phyloP scores from a whole-genome alignment of 1,140 invertebrate species.

The Gonatopus flavifemur region DNA sequence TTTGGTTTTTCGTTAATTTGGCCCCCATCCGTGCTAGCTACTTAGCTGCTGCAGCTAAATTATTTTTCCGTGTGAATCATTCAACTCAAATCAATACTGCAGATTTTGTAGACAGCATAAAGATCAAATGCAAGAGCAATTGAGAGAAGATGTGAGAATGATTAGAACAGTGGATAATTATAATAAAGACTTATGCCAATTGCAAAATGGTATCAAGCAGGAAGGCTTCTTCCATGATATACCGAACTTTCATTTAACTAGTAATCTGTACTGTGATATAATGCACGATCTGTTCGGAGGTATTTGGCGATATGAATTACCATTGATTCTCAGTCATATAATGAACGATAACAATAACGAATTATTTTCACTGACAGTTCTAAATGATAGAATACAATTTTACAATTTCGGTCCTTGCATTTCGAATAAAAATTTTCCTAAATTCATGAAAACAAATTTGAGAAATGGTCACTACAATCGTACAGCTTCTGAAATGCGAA shows the following conservation, averaged over 20 bases:
- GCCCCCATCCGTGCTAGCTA: no score
- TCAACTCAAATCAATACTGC: conserved; percentile 14
- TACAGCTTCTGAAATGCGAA: conserved; percentile 29
- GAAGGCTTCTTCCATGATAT: conserved; percentile 18
- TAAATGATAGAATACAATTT: conserved; percentile 24
- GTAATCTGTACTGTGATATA: conserved; percentile 17
- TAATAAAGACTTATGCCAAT: conserved; percentile 8
- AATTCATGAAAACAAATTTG: conserved; percentile 16
- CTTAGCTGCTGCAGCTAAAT: no score
- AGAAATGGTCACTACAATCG: no score
- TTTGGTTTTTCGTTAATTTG: no score
- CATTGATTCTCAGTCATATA: no score
- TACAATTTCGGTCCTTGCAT: conserved; percentile 16
- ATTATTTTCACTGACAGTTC: no score
- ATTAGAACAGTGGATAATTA: conserved; percentile 18
- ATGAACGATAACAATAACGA: no score
- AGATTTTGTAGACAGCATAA: conserved; percentile 9
- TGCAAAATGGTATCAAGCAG: conserved; percentile 11
- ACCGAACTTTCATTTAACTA: conserved; percentile 19
- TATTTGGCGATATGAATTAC: conserved; percentile 16
- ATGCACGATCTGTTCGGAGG: conserved; percentile 28
- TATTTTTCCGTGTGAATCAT: conserved; percentile 15
- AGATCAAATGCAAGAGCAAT: conserved; percentile 3
- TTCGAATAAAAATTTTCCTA: conserved; percentile 16
- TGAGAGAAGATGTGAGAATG: conserved; percentile 13